These are phyloP conservation scores for Laterallus jamaicensis DNA, from an alignment of 2,113 vertebrate species.

Conservation along the genomic window DNA sequence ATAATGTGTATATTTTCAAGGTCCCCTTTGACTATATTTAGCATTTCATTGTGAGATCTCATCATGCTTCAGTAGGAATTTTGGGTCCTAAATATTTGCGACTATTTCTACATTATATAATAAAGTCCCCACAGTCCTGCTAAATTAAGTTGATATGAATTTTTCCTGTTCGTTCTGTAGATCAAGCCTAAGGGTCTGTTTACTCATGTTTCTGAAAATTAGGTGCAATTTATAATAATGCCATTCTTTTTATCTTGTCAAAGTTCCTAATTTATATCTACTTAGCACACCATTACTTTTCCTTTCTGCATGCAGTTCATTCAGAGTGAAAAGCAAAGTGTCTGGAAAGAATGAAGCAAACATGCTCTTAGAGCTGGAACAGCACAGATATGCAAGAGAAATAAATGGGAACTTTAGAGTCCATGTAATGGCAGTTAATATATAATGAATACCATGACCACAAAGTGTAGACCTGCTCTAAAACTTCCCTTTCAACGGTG, in stretches of 20 bases:
- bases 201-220: constrained; percentile 31
- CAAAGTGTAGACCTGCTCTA: background rate
- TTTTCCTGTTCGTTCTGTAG: constrained; percentile 25
- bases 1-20: background rate
- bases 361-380: background rate
- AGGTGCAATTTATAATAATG: background rate
- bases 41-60: background rate
- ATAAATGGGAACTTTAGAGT: background rate
- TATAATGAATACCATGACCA: background rate
- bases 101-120: background rate
- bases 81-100: background rate
- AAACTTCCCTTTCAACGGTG: background rate
- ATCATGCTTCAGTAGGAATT: background rate
- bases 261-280: background rate
- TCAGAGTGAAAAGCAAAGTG: background rate
- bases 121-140: background rate
- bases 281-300: background rate
- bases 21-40: background rate
- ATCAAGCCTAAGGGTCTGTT: constrained; percentile 24
- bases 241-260: background rate
- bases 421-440: background rate
- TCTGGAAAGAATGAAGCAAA: background rate
- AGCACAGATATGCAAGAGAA: background rate
- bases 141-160: constrained; percentile 9
- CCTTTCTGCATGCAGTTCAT: background rate